Conservation (phyloP, 2,113 vertebrate species). For the Salvator merianae region DNA sequence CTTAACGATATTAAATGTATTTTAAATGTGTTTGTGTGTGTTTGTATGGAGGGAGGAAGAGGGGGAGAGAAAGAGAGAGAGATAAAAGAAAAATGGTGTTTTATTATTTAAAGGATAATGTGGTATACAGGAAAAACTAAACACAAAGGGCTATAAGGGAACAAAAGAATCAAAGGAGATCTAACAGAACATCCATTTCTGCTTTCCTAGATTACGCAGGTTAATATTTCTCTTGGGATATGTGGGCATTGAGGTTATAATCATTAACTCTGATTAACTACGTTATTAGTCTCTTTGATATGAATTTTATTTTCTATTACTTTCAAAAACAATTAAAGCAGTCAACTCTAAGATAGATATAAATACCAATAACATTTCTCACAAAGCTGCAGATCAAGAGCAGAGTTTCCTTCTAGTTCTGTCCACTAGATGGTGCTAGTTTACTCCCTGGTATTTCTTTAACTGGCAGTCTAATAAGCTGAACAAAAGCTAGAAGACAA, state of each 20-base stretch:
- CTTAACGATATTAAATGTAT: not conserved
- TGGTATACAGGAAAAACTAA: not conserved
- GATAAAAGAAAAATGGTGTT: not conserved
- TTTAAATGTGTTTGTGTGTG: not conserved
- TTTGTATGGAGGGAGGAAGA: not conserved
- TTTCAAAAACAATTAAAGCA: not conserved
- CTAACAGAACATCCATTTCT: not conserved
- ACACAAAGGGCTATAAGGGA: not conserved
- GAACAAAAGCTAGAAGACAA: not conserved
- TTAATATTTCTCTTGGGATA: not conserved
- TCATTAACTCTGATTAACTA: not conserved
- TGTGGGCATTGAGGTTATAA: not conserved
- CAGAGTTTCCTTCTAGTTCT: not conserved
- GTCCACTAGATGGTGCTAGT: conserved; percentile 52
- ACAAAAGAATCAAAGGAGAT: not conserved
- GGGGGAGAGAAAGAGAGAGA: not conserved
- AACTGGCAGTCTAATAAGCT: not conserved
- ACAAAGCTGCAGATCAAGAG: not conserved
- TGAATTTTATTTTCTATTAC: too few species aligned
- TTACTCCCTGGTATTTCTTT: not conserved
- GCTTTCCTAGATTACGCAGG: not conserved
- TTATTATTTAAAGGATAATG: not conserved
- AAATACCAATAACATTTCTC: not conserved
- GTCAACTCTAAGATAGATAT: not conserved
- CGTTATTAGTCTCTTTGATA: too few species aligned